These are phyloP conservation scores for Sebastes steindachneri DNA, from an alignment of 2,797 vertebrate species.

Conservation along the genomic window DNA sequence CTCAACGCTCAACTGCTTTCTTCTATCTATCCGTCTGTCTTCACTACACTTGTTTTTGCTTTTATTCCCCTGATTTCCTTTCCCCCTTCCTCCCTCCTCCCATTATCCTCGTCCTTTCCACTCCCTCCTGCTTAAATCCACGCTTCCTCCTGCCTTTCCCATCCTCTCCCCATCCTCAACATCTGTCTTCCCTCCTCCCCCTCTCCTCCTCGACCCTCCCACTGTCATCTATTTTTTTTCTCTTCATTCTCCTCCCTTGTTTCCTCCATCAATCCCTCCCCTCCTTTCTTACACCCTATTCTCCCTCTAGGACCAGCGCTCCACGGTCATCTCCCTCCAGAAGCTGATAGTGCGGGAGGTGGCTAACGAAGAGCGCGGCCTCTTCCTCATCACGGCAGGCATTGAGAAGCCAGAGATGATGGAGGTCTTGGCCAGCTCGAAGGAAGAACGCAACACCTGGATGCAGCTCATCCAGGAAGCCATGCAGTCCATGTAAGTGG, in stretches of 20 bases:
- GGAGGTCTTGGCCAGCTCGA: constrained; percentile 92
- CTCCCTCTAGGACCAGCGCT: constrained; percentile 90
- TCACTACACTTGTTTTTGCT: not conserved
- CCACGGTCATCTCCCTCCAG: constrained; percentile 96
- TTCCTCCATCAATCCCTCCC: constrained; percentile 22
- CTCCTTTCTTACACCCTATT: constrained; percentile 11
- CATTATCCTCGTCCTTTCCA: not conserved
- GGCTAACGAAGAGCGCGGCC: constrained; percentile 95
- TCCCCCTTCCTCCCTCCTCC: not conserved
- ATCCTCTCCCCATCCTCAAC: constrained; percentile 18
- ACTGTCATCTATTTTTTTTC: constrained; percentile 33
- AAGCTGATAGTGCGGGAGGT: constrained; percentile 96
- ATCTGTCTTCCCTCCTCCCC: constrained; percentile 29
- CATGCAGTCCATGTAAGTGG: constrained; percentile 91
- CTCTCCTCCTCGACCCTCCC: constrained; percentile 50
- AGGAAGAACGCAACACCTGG: constrained; percentile 95
- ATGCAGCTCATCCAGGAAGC: constrained; percentile 93
- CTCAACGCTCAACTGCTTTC: not conserved
- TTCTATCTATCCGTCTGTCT: not conserved
- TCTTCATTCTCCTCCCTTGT: constrained; percentile 22
- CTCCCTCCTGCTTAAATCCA: not conserved
- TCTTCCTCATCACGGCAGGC: constrained; percentile 95
- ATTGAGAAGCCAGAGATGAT: constrained; percentile 94
- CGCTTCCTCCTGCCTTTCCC: constrained; percentile 21
- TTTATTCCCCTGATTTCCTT: not conserved